Base-by-base conservation (phyloP, 1,140 invertebrate species). In the Drosophila oshimai region DNA sequence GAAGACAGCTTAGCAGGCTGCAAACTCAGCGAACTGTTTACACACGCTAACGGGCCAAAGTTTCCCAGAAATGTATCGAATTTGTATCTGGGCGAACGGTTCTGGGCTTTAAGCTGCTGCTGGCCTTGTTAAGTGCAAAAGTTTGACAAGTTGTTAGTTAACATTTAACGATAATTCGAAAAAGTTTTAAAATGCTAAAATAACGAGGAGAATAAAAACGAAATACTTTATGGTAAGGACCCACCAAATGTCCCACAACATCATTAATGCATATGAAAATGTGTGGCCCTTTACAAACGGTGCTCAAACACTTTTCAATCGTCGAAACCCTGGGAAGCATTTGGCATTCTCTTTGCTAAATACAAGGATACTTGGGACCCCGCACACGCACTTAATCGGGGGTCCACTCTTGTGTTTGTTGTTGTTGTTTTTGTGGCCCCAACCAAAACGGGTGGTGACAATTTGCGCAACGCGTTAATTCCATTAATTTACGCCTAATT, bases 401-500 rank as follows among this genome's bases (percentile, higher is more conserved):
- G 58, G 10, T 49, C n/a, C n/a, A n/a, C n/a, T n/a, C n/a, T n/a
- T n/a, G n/a, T 12, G 18, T n/a, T 15, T 15, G 6, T 5, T 24
- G 20, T 3, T 47, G n/a, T 13, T n/a, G 15, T 26, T 37, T 24
- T 58, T 28, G 24, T 15, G 15, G 22, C 26, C 46, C 18, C 6
- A 12, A 15, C 36, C 64, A 24, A n/a, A 17, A 37, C 60, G 18
- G 47, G 33, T 70, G 54, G 31, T 72, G 69, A 73, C 80, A 86
- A 80, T 86, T 79, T 64, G 67, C 75, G 74, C 47, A 64, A 61
- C 26, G 80, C 79, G 80, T 84, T 84, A 84, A 84, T 84, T 84
- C 72, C 71, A 74, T 84, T 84, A 84, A 84, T 84, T 86, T 80
- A 71, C 69, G 45, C 58, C 81, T 86, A 86, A 86, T 86, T 86